Evolutionary conservation across 2,113 vertebrate species (phyloP).

Genomic region (Caracal caracal): DNA sequence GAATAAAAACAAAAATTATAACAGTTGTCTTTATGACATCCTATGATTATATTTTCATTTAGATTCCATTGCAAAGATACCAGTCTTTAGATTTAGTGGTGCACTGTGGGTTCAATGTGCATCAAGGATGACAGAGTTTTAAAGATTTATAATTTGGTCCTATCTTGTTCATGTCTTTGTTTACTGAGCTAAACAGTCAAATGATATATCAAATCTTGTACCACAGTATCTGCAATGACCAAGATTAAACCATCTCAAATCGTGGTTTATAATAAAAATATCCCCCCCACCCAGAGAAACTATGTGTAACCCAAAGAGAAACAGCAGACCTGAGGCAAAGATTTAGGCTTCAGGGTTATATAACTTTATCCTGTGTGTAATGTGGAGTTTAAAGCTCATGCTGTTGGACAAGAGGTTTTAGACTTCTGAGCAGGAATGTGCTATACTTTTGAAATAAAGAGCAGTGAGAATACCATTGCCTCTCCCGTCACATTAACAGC

Average conservation of each 20-base stretch:
- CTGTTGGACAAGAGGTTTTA: slow-evolving; percentile 69
- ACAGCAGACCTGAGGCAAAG: slow-evolving; percentile 71
- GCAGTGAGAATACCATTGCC: slow-evolving; percentile 64
- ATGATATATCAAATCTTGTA: neutral
- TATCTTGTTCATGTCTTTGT: neutral
- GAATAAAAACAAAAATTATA: neutral
- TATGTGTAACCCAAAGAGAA: slow-evolving; percentile 73
- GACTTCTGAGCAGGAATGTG: slow-evolving; percentile 72
- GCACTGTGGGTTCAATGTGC: neutral
- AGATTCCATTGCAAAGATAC: neutral
- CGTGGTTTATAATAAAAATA: slow-evolving; percentile 70
- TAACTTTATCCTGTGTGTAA: slow-evolving; percentile 71
- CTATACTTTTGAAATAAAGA: slow-evolving; percentile 69
- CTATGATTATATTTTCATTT: neutral
- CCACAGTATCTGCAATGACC: neutral
- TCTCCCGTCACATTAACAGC: slow-evolving; percentile 69
- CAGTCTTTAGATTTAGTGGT: neutral
- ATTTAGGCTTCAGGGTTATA: slow-evolving; percentile 58
- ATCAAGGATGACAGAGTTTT: neutral
- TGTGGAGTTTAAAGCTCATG: slow-evolving; percentile 74
- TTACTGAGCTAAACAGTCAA: neutral
- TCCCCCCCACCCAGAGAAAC: slow-evolving; percentile 65
- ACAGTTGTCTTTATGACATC: neutral
- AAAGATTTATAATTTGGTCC: neutral
- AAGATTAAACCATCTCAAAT: slow-evolving; percentile 22